Percentiles rank a stretch among this genome's conserved stretches.
Evolutionary conservation across 2,113 vertebrate genomes (phyloP).

Genomic region (Sarotherodon lohbergeri): DNA sequence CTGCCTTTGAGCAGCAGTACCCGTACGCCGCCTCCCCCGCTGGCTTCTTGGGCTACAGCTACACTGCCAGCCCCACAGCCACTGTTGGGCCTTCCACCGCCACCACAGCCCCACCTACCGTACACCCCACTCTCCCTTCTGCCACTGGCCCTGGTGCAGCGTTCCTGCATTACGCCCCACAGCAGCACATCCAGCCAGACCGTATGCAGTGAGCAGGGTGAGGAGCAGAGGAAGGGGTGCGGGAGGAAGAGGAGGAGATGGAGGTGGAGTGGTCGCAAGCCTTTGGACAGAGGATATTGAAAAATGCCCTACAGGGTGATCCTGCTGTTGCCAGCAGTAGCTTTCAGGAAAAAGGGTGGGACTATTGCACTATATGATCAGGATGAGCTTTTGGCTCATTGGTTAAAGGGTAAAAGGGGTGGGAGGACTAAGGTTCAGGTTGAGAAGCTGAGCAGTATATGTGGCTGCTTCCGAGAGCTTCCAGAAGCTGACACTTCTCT

Average conservation of each 20-base stretch:
- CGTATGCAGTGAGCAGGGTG: constrained; percentile 80
- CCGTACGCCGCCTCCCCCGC: constrained; percentile 85
- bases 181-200: constrained; percentile 88
- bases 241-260: background rate
- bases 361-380: constrained; percentile 70
- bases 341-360: constrained; percentile 36
- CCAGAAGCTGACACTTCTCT: constrained; percentile 55
- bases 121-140: constrained; percentile 70
- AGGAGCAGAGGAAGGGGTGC: background rate
- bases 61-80: constrained; percentile 75
- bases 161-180: constrained; percentile 86
- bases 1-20: constrained; percentile 91
- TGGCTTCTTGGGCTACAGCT: constrained; percentile 82
- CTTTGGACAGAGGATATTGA: background rate
- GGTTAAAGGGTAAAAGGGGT: background rate
- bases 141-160: constrained; percentile 61
- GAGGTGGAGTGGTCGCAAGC: background rate
- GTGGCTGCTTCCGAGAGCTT: constrained; percentile 60
- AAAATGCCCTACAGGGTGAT: background rate
- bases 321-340: background rate
- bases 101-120: constrained; percentile 56
- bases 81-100: constrained; percentile 56
- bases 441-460: constrained; percentile 47
- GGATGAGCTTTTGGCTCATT: constrained; percentile 40
- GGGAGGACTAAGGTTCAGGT: constrained; percentile 31